Conservation (phyloP, 1,140 invertebrate species). For the Lepidotrigona ventralis region DNA sequence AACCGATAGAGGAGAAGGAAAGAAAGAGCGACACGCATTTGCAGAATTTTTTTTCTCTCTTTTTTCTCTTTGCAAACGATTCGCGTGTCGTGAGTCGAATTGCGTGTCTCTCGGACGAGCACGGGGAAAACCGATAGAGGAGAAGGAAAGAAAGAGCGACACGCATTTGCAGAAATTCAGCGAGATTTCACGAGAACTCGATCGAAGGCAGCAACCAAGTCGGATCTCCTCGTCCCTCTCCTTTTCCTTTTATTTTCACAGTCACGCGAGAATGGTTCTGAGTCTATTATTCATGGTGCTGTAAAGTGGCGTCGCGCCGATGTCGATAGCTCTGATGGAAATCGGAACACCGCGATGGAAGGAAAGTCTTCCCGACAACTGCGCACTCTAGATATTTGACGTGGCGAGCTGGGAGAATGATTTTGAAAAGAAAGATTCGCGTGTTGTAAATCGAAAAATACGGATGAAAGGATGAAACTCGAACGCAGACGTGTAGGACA, state of each 20-base stretch:
- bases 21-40: conserved; percentile 17
- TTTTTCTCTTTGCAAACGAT: conserved; percentile 26
- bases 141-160: neutral
- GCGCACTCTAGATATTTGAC: neutral
- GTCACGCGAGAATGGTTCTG: conserved; percentile 16
- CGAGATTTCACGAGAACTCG: conserved; percentile 29
- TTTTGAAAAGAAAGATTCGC: neutral
- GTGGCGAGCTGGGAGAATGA: neutral
- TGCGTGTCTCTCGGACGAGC: neutral
- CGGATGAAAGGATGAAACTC: neutral
- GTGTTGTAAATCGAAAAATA: neutral
- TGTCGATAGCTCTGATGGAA: conserved; percentile 34
- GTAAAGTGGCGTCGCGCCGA: neutral
- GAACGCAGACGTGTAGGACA: neutral
- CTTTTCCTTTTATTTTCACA: conserved; percentile 14
- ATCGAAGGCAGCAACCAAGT: conserved; percentile 8
- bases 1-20: neutral
- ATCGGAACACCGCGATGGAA: conserved; percentile 7
- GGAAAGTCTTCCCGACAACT: neutral
- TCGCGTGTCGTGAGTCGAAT: conserved; percentile 50
- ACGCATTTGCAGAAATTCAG: conserved; percentile 45
- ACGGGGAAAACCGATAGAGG: neutral
- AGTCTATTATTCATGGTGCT: conserved; percentile 22
- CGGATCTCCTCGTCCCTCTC: neutral
- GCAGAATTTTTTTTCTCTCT: no score